Base-by-base conservation (phyloP, 2,888 invertebrate species). In the Pteria penguin region DNA sequence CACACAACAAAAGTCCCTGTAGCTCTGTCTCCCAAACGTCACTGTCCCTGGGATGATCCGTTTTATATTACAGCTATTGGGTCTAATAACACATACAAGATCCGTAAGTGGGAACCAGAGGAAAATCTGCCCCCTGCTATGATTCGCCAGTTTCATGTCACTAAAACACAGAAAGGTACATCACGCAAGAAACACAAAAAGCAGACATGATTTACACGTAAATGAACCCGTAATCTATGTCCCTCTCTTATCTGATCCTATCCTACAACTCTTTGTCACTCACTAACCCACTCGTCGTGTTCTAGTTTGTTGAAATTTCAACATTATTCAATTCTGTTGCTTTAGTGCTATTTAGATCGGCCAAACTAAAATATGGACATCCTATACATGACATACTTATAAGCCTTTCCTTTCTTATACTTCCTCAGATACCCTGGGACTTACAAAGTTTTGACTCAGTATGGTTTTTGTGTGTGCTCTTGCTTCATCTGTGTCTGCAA, bases 21-120 rank as follows among this genome's bases (percentile, higher is more conserved):
- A 18, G 72, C 72, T 4, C 57, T 68, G 14, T 76, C 72, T 5
- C 68, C 71, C n/a, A 79, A 75, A 52, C 60, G 75, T 14, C 62
- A 67, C 26, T n/a, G 29, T 2, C 65, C n/a, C n/a, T n/a, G n/a
- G n/a, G n/a, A n/a, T n/a, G n/a, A n/a, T n/a, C n/a, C n/a, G n/a
- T n/a, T n/a, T 45, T 76, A 79, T 33, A 74, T 76, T 4, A 26
- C 24, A 2, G 67, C 60, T 33, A n/a, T 71, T 33, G 67, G 73
- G 18, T 31, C 58, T 8, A 78, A 78, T 29, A 60, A 71, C 45
- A 71, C 75, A 31, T 79, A 73, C 67, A 73, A 66, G 31, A 31
- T 79, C n/a, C 58, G 74, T 54, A 22, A 63, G 1, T 79, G 76
- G n/a, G n/a, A n/a, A n/a, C n/a, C n/a, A n/a, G n/a, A n/a, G n/a